These are phyloP conservation scores for Drosophila niveifrons DNA, from an alignment of 2,888 invertebrate species.

Conservation along the genomic window DNA sequence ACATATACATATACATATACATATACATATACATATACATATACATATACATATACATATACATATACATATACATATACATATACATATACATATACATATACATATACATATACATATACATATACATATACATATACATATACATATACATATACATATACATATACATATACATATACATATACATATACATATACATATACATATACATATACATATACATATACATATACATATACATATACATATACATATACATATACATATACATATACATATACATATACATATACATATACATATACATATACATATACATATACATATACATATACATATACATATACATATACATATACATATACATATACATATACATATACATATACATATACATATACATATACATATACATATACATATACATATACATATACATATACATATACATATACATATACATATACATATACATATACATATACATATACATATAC, in stretches of 20 bases:
- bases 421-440: conserved; percentile 1
- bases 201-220: neutral
- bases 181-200: neutral
- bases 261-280: conserved; percentile 5
- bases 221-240: neutral
- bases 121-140: neutral
- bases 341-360: neutral
- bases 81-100: conserved; percentile 8
- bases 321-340: conserved; percentile 9
- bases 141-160: neutral
- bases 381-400: conserved; percentile 3
- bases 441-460: conserved; percentile 3
- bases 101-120: neutral
- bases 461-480: conserved; percentile 10
- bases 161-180: neutral
- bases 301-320: conserved; percentile 11
- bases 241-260: conserved; percentile 9
- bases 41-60: conserved; percentile 7
- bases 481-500: conserved; percentile 1
- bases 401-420: conserved; percentile 8
- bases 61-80: conserved; percentile 7
- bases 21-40: conserved; percentile 7
- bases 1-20: conserved; percentile 3
- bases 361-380: conserved; percentile 1
- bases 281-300: conserved; percentile 10